These are phyloP conservation scores for Falco punctatus DNA, from an alignment of 2,113 vertebrate genomes.

Conservation along the genomic window DNA sequence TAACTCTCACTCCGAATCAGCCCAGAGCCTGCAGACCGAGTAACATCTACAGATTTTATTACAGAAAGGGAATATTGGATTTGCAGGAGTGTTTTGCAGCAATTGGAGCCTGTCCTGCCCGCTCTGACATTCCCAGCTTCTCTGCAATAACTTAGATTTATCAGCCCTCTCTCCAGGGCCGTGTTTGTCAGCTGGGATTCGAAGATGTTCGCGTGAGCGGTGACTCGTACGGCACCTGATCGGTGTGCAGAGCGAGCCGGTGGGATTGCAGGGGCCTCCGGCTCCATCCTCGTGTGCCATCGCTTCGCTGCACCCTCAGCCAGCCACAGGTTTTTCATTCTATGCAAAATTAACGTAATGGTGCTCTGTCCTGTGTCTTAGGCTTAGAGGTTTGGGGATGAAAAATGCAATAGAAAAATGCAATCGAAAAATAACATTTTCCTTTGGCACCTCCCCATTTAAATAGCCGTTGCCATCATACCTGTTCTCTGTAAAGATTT, in stretches of 20 bases:
- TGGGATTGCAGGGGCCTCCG: rapidly evolving
- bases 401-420: neutral
- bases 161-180: neutral
- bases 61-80: neutral
- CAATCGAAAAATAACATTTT: neutral
- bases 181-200: neutral
- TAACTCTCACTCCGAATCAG: neutral
- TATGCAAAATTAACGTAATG: neutral
- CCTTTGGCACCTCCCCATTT: neutral
- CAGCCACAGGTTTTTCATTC: neutral
- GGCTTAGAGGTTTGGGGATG: neutral
- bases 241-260: rapidly evolving
- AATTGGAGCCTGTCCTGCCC: neutral
- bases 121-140: neutral
- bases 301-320: neutral
- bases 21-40: neutral
- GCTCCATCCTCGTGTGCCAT: neutral
- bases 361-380: neutral
- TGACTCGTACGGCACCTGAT: neutral
- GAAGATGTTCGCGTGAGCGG: neutral
- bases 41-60: neutral
- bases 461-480: neutral
- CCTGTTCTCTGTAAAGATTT: neutral
- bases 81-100: neutral
- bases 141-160: neutral